Percentiles rank a stretch among this genome's conserved stretches.
phyloP scores from a whole-genome alignment of 2,113 vertebrate genomes.

The Cettia cetti region DNA sequence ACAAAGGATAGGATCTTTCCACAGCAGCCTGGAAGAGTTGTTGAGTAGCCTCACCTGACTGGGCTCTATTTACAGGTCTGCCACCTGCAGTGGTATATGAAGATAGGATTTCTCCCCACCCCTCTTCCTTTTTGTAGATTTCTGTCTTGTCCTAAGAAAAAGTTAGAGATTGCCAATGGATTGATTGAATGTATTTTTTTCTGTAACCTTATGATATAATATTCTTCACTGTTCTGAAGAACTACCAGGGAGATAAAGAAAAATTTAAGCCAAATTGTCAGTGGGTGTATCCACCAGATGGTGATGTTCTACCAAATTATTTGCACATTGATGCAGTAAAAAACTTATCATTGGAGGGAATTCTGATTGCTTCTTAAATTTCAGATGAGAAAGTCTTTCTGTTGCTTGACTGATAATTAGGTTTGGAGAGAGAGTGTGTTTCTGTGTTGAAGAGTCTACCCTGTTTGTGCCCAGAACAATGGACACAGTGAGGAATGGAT shows the following conservation, averaged over 20 bases:
- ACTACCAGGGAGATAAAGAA: not conserved
- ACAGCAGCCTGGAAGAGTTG: not conserved
- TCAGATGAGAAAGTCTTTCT: not conserved
- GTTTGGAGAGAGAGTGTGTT: not conserved
- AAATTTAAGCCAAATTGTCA: not conserved
- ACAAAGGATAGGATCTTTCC: not conserved
- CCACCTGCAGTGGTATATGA: not conserved
- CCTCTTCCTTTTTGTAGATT: not conserved
- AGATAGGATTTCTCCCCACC: not conserved
- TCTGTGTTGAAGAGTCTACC: not conserved
- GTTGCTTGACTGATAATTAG: not conserved
- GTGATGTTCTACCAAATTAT: constrained; percentile 59
- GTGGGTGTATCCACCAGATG: constrained; percentile 55
- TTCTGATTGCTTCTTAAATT: constrained; percentile 7
- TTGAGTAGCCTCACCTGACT: not conserved
- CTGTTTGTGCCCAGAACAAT: not conserved
- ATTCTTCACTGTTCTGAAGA: not conserved
- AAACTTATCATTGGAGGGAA: not conserved
- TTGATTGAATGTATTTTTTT: not conserved
- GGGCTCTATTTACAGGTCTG: not conserved
- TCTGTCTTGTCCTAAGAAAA: not conserved
- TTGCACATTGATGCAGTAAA: constrained; percentile 5
- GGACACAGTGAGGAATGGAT: not conserved
- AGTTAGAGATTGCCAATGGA: not conserved
- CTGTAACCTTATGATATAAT: not conserved